Conservation (phyloP, 2,113 vertebrate genomes). For the Oxygymnocypris stewartii region DNA sequence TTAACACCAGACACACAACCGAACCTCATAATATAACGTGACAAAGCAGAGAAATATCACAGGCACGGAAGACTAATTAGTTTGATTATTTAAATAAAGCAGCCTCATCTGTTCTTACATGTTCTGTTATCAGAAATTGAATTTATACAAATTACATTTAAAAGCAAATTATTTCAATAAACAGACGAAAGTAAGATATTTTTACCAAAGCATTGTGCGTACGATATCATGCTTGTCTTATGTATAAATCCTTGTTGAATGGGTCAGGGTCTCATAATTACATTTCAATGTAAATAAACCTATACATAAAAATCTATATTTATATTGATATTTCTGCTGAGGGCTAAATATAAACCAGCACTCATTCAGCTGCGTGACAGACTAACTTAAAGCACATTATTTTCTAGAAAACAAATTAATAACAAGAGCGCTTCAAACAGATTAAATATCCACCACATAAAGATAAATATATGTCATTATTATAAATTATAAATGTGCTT, state of each 20-base stretch:
- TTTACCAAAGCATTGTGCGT: background rate
- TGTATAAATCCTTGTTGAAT: too few species aligned
- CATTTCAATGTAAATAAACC: background rate
- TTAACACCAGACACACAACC: constrained; percentile 43
- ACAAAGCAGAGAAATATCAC: constrained; percentile 46
- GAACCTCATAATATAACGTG: constrained; percentile 33
- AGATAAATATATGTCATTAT: background rate
- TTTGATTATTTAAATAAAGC: background rate
- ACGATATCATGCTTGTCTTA: background rate
- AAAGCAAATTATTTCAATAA: background rate
- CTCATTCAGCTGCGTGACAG: constrained; percentile 37
- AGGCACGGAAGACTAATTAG: constrained; percentile 16
- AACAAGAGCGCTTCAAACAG: background rate
- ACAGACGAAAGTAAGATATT: background rate
- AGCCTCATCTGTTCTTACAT: background rate
- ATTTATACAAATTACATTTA: background rate
- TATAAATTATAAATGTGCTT: background rate
- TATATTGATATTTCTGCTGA: constrained; percentile 24
- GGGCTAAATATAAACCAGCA: constrained; percentile 43
- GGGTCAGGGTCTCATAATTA: background rate
- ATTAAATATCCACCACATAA: background rate
- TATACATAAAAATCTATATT: constrained; percentile 32
- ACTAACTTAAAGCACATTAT: constrained; percentile 12
- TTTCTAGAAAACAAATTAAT: background rate
- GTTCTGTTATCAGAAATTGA: background rate